Evolutionary conservation across 2,797 vertebrate species (phyloP).

Genomic region (Enteromius mattozi): DNA sequence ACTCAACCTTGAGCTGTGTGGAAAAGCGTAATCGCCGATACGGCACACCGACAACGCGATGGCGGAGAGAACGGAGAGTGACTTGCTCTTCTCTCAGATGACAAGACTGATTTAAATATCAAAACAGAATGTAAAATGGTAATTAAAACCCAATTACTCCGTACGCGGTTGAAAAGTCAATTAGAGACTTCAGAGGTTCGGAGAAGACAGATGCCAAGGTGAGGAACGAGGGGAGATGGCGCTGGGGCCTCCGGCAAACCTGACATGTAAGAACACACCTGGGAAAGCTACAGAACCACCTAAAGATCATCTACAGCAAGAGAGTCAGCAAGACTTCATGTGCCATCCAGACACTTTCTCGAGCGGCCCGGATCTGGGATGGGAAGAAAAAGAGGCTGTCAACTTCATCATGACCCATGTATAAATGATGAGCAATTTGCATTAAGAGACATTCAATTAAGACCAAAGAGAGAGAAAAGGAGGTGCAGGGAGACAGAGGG

Average conservation of each 20-base stretch:
- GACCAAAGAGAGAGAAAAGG: conserved; percentile 57
- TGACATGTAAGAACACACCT: conserved; percentile 52
- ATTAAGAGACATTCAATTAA: conserved; percentile 74
- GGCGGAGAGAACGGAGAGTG: conserved; percentile 26
- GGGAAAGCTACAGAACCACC: conserved; percentile 38
- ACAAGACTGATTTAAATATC: conserved; percentile 77
- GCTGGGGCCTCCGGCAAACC: conserved; percentile 38
- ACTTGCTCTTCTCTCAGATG: conserved; percentile 63
- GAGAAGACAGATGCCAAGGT: conserved; percentile 64
- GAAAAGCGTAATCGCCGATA: conserved; percentile 42
- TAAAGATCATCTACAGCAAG: background rate
- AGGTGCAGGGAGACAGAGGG: conserved; percentile 60
- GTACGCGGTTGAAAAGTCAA: conserved; percentile 71
- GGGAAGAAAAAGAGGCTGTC: conserved; percentile 48
- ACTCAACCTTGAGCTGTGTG: conserved; percentile 35
- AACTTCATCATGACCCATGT: conserved; percentile 60
- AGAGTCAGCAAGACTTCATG: background rate
- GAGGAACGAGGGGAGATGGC: conserved; percentile 54
- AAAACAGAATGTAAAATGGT: conserved; percentile 79
- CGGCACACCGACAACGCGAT: conserved; percentile 18
- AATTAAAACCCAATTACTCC: conserved; percentile 81
- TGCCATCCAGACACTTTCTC: background rate
- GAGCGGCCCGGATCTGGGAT: conserved; percentile 18
- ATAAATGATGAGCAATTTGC: conserved; percentile 74
- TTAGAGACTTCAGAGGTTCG: conserved; percentile 68